Percentiles rank a stretch among this genome's conserved stretches.
phyloP scores from a whole-genome alignment of 2,888 invertebrate genomes.

The Drosophila kuntzei region DNA sequence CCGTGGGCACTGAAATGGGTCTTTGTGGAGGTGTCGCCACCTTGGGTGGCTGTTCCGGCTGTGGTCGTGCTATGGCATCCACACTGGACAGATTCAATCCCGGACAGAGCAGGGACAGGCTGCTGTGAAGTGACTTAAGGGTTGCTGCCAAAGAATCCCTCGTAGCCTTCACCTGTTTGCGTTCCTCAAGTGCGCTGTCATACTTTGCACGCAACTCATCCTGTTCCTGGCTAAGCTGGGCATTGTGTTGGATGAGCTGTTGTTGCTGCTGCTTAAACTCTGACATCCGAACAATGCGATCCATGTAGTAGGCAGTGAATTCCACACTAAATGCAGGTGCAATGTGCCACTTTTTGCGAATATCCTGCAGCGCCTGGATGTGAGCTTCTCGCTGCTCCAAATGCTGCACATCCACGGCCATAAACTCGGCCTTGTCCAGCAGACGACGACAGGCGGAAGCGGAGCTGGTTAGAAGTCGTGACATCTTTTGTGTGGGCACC shows the following conservation, averaged over 20 bases:
- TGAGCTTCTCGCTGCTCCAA: conserved; percentile 94
- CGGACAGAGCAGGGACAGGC: conserved; percentile 86
- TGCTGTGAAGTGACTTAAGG: conserved; percentile 45
- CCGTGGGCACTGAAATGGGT: conserved; percentile 92
- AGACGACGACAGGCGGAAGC: conserved; percentile 94
- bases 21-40: conserved; percentile 85
- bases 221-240: conserved; percentile 91
- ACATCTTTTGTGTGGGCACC: conserved; percentile 98
- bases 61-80: conserved; percentile 86
- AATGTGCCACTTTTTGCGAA: conserved; percentile 97
- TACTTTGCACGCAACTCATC: conserved; percentile 91
- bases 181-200: conserved; percentile 90
- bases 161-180: conserved; percentile 88
- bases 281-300: conserved; percentile 93
- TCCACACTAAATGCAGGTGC: conserved; percentile 97
- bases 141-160: conserved; percentile 80
- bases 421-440: conserved; percentile 93
- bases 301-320: conserved; percentile 97
- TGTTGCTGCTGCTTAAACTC: conserved; percentile 92
- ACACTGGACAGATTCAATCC: conserved; percentile 87
- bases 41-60: conserved; percentile 81
- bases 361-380: conserved; percentile 92
- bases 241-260: conserved; percentile 91
- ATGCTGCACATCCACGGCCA: conserved; percentile 94
- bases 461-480: conserved; percentile 94